Evolutionary conservation across 2,797 vertebrate species (phyloP), one percentile per base, ranked within the genome.

Genomic region (Phaenicophaeus curvirostris): DNA sequence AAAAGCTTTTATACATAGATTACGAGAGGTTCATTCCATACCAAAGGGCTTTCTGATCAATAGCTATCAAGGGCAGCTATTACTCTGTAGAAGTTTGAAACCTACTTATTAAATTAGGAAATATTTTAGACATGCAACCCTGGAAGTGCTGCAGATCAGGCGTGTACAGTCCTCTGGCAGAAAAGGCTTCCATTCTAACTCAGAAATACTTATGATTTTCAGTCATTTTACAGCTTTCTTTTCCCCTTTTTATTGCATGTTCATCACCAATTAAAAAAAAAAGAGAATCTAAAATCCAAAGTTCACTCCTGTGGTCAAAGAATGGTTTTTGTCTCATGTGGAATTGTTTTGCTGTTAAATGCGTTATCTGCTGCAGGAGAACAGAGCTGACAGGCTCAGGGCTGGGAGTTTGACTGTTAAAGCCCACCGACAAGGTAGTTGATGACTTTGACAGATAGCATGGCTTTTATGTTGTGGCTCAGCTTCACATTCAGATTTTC

Each of bases 361-460:
- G 65, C 1, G 4, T 93, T 94, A 39, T 80, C 77, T 95, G 86
- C 67, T 90, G 63, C 0, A 2, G 55, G 72, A 95, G 78, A 39
- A 85, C 71, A 66, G 89, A 93, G 87, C 86, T 95, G 95, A 94
- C 89, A 90, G 83, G 65, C 85, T 84, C 68, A 83, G 87, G 92
- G 78, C 93, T 94, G 80, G 90, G 83, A 91, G n/a, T 67, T 84
- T 25, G 66, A 6, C 80, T 89, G 69, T n/a, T 91, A 86, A 94
- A 94, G 93, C 72, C 94, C 80, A 66, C 73, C 2, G 8, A 87
- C 84, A 88, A 90, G 91, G 87, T 63, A 95, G 92, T 58, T 96
- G 95, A 97, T 96, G 94, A 88, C 85, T 94, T 95, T 95, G 94
- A 94, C 88, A 96, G 93, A 95, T 95, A 94, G 61, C 79, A 85